Evolutionary conservation across 2,797 vertebrate genomes (phyloP), one percentile per base, ranked within the genome.

Genomic region (Clarias laeviceps): DNA sequence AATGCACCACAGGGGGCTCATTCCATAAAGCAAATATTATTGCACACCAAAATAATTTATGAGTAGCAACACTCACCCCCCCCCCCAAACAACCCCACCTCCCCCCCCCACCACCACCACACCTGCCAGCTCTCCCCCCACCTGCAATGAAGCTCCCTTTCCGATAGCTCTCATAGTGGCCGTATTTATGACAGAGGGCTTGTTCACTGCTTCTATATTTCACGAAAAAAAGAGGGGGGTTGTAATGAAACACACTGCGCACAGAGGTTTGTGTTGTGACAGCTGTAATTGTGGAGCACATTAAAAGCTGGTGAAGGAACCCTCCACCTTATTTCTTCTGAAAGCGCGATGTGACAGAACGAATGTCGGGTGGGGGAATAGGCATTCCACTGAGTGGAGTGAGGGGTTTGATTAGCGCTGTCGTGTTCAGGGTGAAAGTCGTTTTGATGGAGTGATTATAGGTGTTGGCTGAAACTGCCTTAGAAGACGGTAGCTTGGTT

Each of bases 21-120:
- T 95, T 95, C 91, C 91, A 92, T 92, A 94, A 94, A 92, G 91
- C 94, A 95, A 95, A 95, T 94, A 94, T 94, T 98, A 97, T 97
- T 94, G 93, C 95, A 96, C 92, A 93, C 93, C 95, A 94, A 94
- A 94, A 95, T 96, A 95, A 97, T 97, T 97, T 97, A 97, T 95
- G 94, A 95, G 92, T 66, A 66, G 40, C 62, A 84, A 91, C 93
- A 94, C 78, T 5, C 40, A 9, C 61, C 2, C 50, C 74, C 37
- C 65, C 61, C 61, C 0, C 34, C 37, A 34, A 34, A 34, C 32
- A 34, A 34, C 37, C 40, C 12, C 50, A 8, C 40, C 61, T 0
- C 27, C 40, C 45, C 45, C 45, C 50, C 7, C 40, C 70, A 32
- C 62, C 32, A 14, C n/a, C 78, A 37, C 69, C 40, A 84, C 84